Evolutionary conservation across 53 echinoderm and acorn worm genomes (phyloP).

Genomic region (Actinopyga echinites): DNA sequence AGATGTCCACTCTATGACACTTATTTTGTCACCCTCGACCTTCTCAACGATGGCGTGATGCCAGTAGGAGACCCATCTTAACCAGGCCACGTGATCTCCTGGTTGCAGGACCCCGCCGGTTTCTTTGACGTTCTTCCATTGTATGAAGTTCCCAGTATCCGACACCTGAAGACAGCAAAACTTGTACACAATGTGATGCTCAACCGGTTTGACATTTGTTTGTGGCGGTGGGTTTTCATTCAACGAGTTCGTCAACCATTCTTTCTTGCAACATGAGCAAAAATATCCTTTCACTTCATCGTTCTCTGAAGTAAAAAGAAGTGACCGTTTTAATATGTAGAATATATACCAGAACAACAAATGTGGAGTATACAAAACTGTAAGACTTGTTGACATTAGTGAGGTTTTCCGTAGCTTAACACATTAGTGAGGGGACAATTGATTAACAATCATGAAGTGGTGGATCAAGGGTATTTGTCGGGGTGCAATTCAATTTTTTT

Average conservation of each 20-base stretch:
- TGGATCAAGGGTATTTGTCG: too few relatives aligned
- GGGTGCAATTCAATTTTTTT: too few relatives aligned
- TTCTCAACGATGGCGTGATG: slow-evolving; percentile 60
- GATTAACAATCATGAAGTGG: too few relatives aligned
- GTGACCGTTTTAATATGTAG: too few relatives aligned
- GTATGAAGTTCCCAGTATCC: slow-evolving; percentile 7
- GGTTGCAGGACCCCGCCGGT: slow-evolving; percentile 18
- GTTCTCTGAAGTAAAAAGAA: too few relatives aligned
- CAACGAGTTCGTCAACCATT: not conserved
- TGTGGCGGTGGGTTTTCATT: not conserved
- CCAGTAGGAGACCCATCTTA: slow-evolving; percentile 35
- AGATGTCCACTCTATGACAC: slow-evolving; percentile 26
- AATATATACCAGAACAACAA: too few relatives aligned
- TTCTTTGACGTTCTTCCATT: slow-evolving; percentile 23
- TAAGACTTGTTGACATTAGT: too few relatives aligned
- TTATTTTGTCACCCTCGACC: not conserved
- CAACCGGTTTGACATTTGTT: not conserved
- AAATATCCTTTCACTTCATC: not conserved
- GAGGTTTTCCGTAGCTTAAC: too few relatives aligned
- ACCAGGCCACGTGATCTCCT: slow-evolving; percentile 66
- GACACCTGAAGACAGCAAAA: slow-evolving; percentile 24
- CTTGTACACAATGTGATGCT: not conserved
- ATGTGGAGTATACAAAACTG: too few relatives aligned
- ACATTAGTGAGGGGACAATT: too few relatives aligned
- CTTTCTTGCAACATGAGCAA: slow-evolving; percentile 1